Percentiles rank a stretch among this genome's conserved stretches.
These are phyloP conservation scores for Dexiosoma caninum DNA, from an alignment of 2,888 invertebrate species.

Conservation along the genomic window DNA sequence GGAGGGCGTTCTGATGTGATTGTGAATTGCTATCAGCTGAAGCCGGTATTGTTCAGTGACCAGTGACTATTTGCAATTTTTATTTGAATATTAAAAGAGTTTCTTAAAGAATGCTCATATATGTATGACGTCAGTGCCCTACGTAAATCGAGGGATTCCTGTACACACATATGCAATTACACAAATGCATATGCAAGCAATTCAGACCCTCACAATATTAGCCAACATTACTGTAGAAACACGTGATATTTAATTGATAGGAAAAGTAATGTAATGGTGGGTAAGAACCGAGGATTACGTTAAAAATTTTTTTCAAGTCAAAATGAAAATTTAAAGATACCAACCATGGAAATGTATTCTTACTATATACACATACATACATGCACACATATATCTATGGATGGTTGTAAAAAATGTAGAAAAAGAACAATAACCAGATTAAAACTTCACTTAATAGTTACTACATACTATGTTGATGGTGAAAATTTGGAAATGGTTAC, in stretches of 20 bases:
- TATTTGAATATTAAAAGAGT: too few species aligned
- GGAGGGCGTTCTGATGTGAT: too few species aligned
- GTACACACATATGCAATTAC: background rate
- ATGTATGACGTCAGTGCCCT: too few species aligned
- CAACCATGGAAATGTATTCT: too few species aligned
- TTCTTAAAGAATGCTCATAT: too few species aligned
- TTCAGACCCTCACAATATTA: background rate
- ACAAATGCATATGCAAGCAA: background rate
- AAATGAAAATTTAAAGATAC: background rate
- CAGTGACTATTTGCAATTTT: too few species aligned
- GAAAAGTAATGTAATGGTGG: slow-evolving; percentile 24
- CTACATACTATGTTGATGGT: too few species aligned
- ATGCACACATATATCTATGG: slow-evolving; percentile 1
- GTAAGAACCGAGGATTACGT: background rate
- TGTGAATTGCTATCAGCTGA: too few species aligned
- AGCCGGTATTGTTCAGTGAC: too few species aligned
- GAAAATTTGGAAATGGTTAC: too few species aligned
- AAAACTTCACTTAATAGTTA: too few species aligned
- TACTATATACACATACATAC: background rate
- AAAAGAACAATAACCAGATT: background rate
- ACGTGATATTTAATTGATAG: slow-evolving; percentile 54
- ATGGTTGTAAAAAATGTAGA: background rate
- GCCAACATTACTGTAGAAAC: slow-evolving; percentile 40
- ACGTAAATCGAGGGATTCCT: too few species aligned
- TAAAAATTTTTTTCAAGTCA: background rate